Base-by-base conservation (phyloP, 64 coral and sea anemone species). In the Astreopora myriophthalma region DNA sequence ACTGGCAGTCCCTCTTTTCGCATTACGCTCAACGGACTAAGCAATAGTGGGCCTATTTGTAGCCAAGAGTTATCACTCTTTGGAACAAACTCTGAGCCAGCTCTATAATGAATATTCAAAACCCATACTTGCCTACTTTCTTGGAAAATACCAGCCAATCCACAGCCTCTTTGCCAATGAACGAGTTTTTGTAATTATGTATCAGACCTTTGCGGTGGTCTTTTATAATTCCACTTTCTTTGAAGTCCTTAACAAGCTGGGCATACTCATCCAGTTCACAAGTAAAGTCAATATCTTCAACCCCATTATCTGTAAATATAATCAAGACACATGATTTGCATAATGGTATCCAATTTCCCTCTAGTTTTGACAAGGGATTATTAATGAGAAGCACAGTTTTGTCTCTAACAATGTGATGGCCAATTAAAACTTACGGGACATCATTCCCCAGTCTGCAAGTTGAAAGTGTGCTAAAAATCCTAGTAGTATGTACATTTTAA, bases 201-300 rank as follows among this genome's bases (percentile, higher is more conserved):
- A 96, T 39, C 12, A 95, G 49, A 9, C 86, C 86, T 33, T 89
- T 87, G 2, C 94, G 76, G 73, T 87, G 93, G 34, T 98, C 93
- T 80, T 91, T 95, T 22, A 98, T 94, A 3, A 98, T 62, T 13
- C 93, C 96, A 88, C 93, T 95, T n/a, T 93, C 86, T 39, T 93
- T 98, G 5, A 98, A 85, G 19, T 95, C 68, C 22, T 95, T 92
- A 16, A 95, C 96, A 26, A 98, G 82, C 66, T 98, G 80, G 36
- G 96, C 93, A 69, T 95, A 98, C 38, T 98, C 96, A 63, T 98
- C 96, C 62, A 95, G 29, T 17, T 98, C 96, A 84, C 96, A 98
- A 0, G 96, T 93, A 34, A 98, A 98, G 7, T 92, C 89, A 34
- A 92, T 28, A 8, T 57, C 85, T 52, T 36, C 52, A 71, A 71